These are phyloP conservation scores for Drosophila affinis DNA, from an alignment of 2,888 invertebrate species.

Conservation along the genomic window DNA sequence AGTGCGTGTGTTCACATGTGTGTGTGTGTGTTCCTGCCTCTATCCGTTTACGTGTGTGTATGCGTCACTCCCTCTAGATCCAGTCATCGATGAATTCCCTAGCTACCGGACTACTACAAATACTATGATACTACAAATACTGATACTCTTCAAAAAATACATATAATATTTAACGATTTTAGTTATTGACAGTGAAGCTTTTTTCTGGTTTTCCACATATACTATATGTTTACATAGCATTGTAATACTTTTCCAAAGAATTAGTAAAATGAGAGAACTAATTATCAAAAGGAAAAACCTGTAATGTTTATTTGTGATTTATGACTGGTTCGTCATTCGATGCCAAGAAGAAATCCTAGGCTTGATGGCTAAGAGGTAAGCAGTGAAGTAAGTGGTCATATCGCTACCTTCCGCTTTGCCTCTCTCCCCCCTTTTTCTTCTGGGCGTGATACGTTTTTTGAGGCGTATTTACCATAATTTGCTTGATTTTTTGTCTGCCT, in stretches of 20 bases:
- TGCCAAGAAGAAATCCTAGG: too few species aligned
- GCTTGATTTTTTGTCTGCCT: constrained; percentile 57
- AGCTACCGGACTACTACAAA: not conserved
- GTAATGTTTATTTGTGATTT: too few species aligned
- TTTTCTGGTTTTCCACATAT: too few species aligned
- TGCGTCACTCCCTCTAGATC: not conserved
- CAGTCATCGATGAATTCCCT: not conserved
- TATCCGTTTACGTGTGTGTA: not conserved
- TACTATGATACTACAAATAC: not conserved
- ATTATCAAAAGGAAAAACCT: too few species aligned
- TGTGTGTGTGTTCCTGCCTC: constrained; percentile 25
- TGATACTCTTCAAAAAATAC: too few species aligned
- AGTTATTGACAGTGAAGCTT: too few species aligned
- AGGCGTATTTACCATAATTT: constrained; percentile 69
- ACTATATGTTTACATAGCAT: too few species aligned
- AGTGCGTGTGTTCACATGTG: constrained; percentile 34
- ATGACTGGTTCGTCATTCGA: too few species aligned
- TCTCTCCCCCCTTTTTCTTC: not conserved
- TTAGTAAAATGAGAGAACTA: too few species aligned
- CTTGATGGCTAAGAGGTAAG: not conserved
- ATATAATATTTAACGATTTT: too few species aligned
- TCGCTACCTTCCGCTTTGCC: not conserved
- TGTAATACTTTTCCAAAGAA: too few species aligned
- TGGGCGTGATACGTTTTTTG: constrained; percentile 61
- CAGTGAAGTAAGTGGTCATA: not conserved